Evolutionary conservation across 1,140 invertebrate genomes (phyloP).

Genomic region (Tetramorium alpestre): DNA sequence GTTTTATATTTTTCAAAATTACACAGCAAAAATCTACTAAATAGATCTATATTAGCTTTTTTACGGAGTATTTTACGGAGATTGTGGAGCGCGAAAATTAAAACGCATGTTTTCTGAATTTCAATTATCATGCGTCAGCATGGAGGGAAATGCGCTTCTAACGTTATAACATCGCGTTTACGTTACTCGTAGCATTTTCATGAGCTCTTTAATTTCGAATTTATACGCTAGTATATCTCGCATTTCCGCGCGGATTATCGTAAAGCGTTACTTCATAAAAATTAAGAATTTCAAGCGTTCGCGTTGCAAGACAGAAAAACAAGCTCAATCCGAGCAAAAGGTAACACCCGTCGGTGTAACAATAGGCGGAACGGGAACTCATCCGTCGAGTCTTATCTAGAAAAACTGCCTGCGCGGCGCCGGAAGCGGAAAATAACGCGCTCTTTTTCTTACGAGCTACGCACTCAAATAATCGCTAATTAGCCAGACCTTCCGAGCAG

Average conservation of each 20-base stretch:
- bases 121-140: not conserved
- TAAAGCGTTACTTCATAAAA: constrained; percentile 2
- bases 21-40: too few species aligned
- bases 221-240: not conserved
- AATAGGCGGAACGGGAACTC: constrained; percentile 61
- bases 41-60: too few species aligned
- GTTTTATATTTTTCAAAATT: too few species aligned
- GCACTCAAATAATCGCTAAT: constrained; percentile 42
- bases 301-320: constrained; percentile 32
- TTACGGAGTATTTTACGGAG: not conserved
- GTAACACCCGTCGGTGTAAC: constrained; percentile 25
- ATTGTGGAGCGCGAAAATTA: not conserved
- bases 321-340: not conserved
- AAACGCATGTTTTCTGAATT: not conserved
- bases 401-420: constrained; percentile 7
- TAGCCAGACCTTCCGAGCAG: constrained; percentile 4
- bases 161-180: not conserved
- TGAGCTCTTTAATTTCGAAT: not conserved
- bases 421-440: constrained; percentile 54
- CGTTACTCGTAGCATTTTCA: not conserved
- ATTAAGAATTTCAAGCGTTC: constrained; percentile 8
- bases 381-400: constrained; percentile 59
- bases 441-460: constrained; percentile 28
- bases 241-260: not conserved
- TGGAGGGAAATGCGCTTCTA: not conserved